A percentile compares a stretch with the other conserved stretches of the same genome.
These are phyloP conservation scores for Oreotrochilus melanogaster DNA, from an alignment of 2,113 vertebrate genomes.

Conservation along the genomic window DNA sequence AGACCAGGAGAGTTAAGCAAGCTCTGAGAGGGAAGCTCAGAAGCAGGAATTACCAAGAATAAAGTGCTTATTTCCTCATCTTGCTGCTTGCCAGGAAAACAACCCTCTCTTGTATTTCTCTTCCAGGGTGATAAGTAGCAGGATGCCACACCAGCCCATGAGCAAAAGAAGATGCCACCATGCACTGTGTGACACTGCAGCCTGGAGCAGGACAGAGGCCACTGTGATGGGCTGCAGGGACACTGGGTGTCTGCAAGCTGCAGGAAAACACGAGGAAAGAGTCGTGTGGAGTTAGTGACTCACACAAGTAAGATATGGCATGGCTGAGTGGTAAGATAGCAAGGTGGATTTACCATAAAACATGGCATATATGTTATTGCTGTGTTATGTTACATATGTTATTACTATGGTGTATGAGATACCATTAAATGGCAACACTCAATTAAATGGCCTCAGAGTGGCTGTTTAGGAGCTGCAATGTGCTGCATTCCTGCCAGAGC, in stretches of 20 bases:
- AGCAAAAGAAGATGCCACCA: not conserved
- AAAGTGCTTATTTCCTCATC: not conserved
- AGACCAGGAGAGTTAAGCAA: not conserved
- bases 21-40: not conserved
- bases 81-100: not conserved
- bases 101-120: not conserved
- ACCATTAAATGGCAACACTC: rapidly evolving
- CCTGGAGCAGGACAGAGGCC: not conserved
- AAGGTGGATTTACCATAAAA: not conserved
- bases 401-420: not conserved
- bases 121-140: not conserved
- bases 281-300: not conserved
- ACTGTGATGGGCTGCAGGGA: not conserved
- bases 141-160: not conserved
- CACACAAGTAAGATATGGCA: not conserved
- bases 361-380: not conserved
- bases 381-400: too few species aligned
- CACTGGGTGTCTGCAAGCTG: not conserved
- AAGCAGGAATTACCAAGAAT: not conserved
- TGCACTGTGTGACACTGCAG: not conserved
- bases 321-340: not conserved
- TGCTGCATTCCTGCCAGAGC: not conserved
- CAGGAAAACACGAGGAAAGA: not conserved
- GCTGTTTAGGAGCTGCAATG: not conserved
- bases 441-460: not conserved